Conservation (phyloP, 2,888 invertebrate species). For the Rotaria magnacalcarata region DNA sequence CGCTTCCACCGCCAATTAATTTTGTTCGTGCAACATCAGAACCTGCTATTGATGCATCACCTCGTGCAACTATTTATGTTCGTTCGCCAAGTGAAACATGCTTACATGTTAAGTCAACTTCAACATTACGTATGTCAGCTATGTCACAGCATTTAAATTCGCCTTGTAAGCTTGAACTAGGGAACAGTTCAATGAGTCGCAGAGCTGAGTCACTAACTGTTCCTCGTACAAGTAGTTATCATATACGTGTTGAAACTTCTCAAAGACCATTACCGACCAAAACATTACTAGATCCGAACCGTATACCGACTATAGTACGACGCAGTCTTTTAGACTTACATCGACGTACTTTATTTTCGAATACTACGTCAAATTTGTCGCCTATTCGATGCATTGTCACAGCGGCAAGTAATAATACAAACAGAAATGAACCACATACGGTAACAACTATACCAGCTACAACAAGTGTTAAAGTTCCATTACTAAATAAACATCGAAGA, state of each 20-base stretch:
- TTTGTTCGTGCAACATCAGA: slow-evolving; percentile 21
- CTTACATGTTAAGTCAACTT: slow-evolving; percentile 20
- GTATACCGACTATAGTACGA: slow-evolving; percentile 9
- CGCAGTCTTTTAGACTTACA: slow-evolving; percentile 13
- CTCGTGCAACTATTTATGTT: background rate
- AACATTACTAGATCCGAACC: slow-evolving; percentile 8
- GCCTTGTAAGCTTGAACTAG: background rate
- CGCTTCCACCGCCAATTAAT: background rate
- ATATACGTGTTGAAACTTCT: background rate
- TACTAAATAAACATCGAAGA: background rate
- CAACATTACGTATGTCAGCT: background rate
- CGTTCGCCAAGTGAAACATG: slow-evolving; percentile 31
- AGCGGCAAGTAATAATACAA: background rate
- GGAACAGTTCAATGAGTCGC: background rate
- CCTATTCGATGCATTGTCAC: slow-evolving; percentile 34
- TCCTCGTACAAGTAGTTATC: background rate
- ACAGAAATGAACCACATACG: background rate
- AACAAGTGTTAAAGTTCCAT: background rate
- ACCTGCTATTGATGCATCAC: slow-evolving; percentile 28
- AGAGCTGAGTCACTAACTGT: background rate
- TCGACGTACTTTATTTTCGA: slow-evolving; percentile 17
- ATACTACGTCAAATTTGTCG: background rate
- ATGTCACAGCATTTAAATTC: background rate
- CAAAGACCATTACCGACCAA: background rate
- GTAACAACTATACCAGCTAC: background rate